Evolutionary conservation across 2,113 vertebrate species (phyloP), one percentile per base, ranked within the genome.

Genomic region (Gobius niger): DNA sequence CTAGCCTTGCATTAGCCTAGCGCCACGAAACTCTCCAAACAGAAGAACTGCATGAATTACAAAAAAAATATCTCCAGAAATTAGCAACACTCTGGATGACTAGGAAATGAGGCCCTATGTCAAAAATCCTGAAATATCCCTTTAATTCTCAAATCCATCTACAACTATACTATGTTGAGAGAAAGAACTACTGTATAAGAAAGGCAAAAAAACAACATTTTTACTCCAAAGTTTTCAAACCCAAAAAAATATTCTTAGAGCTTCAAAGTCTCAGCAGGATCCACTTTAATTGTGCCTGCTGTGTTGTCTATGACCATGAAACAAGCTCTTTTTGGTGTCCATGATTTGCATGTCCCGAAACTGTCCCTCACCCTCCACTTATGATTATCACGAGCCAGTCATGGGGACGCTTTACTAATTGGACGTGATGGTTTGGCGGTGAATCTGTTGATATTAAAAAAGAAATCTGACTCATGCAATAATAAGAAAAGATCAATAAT

Each of bases 121-220:
- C n/a, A n/a, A n/a, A n/a, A n/a, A n/a, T n/a, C n/a, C n/a, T n/a
- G n/a, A n/a, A n/a, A n/a, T n/a, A n/a, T n/a, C n/a, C n/a, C n/a
- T n/a, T n/a, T n/a, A 34, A 34, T 34, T 34, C 24, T 34, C 24
- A 34, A 4, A 34, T 34, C 24, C 24, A 4, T 34, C 24, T 34
- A 2, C 3, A 34, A 34, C 24, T 2, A 34, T 34, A 34, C 24
- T 34, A 34, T 34, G 5, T 4, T 34, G 24, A 34, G 24, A 34
- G 24, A 34, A 34, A 34, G 24, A 34, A 34, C 24, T 4, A 34
- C 24, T 34, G 24, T 34, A 2, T 34, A 75, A 73, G 69, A 75
- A 77, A 73, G 77, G 49, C 10, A 7, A 63, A 46, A 66, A 68
- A n/a, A n/a, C n/a, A n/a, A 85, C 81, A 86, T 90, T 86, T 86